Evolutionary conservation across 1,140 invertebrate species (phyloP).

Genomic region (Cardiocondyla obscurior): DNA sequence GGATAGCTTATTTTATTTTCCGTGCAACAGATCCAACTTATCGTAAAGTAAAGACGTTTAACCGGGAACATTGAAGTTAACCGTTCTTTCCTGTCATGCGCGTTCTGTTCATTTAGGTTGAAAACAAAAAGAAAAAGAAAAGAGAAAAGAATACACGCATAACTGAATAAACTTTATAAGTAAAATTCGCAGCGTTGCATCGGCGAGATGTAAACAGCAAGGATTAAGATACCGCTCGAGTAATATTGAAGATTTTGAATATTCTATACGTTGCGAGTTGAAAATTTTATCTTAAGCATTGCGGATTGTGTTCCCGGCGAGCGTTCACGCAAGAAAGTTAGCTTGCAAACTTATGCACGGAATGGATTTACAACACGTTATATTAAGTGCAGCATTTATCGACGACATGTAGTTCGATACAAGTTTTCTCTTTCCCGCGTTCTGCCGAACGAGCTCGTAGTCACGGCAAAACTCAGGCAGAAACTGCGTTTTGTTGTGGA

Average conservation of each 20-base stretch:
- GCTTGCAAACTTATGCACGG: not conserved
- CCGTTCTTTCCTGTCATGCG: not conserved
- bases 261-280: not conserved
- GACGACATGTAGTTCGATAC: slow-evolving; percentile 45
- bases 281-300: slow-evolving; percentile 1
- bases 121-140: not conserved
- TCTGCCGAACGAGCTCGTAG: slow-evolving; percentile 20
- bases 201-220: not conserved
- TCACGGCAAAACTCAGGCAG: slow-evolving; percentile 27
- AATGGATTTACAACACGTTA: slow-evolving; percentile 25
- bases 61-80: slow-evolving; percentile 21
- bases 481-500: slow-evolving; percentile 29
- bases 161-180: not conserved
- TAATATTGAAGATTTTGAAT: not conserved
- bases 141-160: not conserved
- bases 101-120: not conserved
- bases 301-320: slow-evolving; percentile 16
- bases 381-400: slow-evolving; percentile 59
- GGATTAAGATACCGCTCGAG: not conserved
- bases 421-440: slow-evolving; percentile 29
- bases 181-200: not conserved
- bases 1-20: slow-evolving; percentile 44
- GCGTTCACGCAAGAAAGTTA: slow-evolving; percentile 5
- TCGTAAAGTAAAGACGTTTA: slow-evolving; percentile 39
- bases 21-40: slow-evolving; percentile 48